phyloP scores from a whole-genome alignment of 2,113 vertebrate genomes.

The Psittacara wagleri region DNA sequence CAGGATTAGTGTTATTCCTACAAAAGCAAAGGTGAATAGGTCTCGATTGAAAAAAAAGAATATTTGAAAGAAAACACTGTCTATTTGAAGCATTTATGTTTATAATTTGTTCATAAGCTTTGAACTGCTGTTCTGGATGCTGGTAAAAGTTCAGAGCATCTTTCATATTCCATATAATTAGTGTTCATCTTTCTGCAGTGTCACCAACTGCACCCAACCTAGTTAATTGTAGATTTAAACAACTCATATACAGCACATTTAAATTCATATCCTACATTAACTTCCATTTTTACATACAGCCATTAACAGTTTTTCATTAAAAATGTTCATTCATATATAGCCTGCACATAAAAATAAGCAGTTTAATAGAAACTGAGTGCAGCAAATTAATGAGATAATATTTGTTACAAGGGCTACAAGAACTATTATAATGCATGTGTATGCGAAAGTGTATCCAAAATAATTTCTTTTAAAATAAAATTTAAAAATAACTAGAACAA shows the following conservation, averaged over 20 bases:
- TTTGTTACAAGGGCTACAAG: background rate
- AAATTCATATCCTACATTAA: background rate
- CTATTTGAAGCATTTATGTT: background rate
- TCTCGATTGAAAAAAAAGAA: background rate
- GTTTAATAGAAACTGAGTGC: background rate
- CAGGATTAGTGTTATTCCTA: background rate
- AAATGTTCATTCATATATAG: background rate
- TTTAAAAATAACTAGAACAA: background rate
- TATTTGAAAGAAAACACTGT: background rate
- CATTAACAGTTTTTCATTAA: background rate
- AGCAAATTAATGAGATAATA: background rate
- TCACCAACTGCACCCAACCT: background rate
- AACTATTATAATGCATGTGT: background rate
- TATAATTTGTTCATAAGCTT: background rate
- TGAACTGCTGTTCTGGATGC: background rate
- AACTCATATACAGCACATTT: background rate
- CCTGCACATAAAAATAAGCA: background rate
- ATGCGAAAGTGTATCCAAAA: background rate
- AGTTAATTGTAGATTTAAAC: constrained; percentile 22
- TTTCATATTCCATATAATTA: background rate
- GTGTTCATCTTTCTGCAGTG: background rate
- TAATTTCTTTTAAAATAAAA: background rate
- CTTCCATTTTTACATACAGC: background rate
- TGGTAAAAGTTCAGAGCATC: background rate
- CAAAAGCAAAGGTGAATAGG: background rate